Base-by-base conservation (phyloP, 2,113 vertebrate species). In the Melozone crissalis region DNA sequence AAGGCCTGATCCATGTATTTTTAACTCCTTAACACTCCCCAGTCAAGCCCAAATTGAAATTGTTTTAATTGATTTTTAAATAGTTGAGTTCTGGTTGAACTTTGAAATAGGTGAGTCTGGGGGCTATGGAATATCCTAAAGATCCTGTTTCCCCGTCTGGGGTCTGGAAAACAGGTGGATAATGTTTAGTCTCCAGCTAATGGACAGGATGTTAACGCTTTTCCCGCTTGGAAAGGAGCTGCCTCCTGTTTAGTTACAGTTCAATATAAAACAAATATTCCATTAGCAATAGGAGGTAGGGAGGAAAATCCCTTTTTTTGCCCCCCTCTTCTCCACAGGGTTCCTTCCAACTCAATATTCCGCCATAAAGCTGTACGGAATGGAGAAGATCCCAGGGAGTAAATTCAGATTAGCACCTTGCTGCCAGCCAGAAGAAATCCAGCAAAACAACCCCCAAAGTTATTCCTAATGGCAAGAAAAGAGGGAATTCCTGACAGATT, bases 241-340 rank as follows among this genome's bases (percentile, higher is more conserved):
- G 39, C 69, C 84, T 96, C 87, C 84, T 85, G 41, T 82, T 93
- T 77, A 89, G 72, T 58, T 93, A 30, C 39, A 81, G 65, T 87
- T 87, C 58, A 51, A 43, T 35, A 68, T 17, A 28, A 26, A 71
- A 31, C 23, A 81, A 79, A 89, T 66, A 69, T 4, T 37, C 84
- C 65, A 37, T 76, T 30, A 51, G 44, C 74, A 91, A 65, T 55
- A 35, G 30, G 41, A 35, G 30, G 4, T 11, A 20, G 2, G n/a
- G 5, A 21, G 1, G 5, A 8, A 2, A 6, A 9, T 5, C 2
- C 13, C 30, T 35, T 28, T 47, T 24, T 43, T 15, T 5, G 0
- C 0, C 1, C 5, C 12, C 14, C 20, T 54, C n/a, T 57, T 39
- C n/a, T 37, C 28, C 44, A 26, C 26, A 5, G 72, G n/a, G 35